Evolutionary conservation across 1,140 invertebrate species (phyloP).

Genomic region (Calliopsis andreniformis): DNA sequence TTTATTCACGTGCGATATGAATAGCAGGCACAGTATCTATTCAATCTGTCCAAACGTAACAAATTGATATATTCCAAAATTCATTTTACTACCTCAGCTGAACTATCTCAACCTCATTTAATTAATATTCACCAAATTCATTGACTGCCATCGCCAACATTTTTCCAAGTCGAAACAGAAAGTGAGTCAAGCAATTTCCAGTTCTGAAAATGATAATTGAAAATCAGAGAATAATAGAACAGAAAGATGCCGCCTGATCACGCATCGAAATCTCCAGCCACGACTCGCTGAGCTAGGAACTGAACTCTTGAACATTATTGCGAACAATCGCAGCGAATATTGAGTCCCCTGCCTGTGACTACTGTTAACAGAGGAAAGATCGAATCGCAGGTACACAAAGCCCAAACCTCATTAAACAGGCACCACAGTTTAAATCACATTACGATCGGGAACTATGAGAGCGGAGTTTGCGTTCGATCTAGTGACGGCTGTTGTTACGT

Average conservation of each 20-base stretch:
- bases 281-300: background rate
- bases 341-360: background rate
- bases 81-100: no score
- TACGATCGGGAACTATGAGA: conserved; percentile 17
- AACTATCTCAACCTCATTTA: no score
- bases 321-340: conserved; percentile 6
- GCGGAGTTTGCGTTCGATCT: conserved; percentile 5
- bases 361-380: conserved; percentile 30
- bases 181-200: background rate
- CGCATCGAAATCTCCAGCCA: background rate
- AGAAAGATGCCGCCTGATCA: background rate
- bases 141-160: no score
- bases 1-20: no score
- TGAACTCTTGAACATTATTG: background rate
- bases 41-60: no score
- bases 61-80: no score
- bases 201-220: background rate
- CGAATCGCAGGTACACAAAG: conserved; percentile 27
- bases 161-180: background rate
- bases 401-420: conserved; percentile 25
- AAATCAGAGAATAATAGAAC: background rate
- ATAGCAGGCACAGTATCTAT: no score
- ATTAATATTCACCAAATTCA: no score
- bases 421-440: conserved; percentile 35
- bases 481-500: conserved; percentile 26